phyloP scores from a whole-genome alignment of 2,113 vertebrate species.

The Neopipo cinnamomea region DNA sequence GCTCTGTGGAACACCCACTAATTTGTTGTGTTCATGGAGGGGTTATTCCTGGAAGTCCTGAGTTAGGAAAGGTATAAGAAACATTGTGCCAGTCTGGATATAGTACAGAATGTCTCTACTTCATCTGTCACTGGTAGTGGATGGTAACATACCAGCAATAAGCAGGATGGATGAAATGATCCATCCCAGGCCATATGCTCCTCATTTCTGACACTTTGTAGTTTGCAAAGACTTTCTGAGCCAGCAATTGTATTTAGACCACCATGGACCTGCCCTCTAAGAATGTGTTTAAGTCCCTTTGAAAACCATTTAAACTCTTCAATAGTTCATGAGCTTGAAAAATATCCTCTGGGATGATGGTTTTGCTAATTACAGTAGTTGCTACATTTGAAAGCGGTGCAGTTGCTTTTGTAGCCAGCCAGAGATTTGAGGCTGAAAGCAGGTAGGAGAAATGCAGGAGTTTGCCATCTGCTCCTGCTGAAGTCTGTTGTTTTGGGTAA shows the following conservation, averaged over 20 bases:
- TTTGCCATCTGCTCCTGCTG: conserved; percentile 11
- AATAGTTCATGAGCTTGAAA: not conserved
- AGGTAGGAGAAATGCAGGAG: not conserved
- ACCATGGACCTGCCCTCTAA: not conserved
- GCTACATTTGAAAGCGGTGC: not conserved
- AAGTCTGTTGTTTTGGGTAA: not conserved
- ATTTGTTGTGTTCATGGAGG: not conserved
- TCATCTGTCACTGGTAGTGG: not conserved
- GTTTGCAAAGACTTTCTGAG: not conserved
- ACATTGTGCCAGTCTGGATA: not conserved
- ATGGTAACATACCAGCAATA: not conserved
- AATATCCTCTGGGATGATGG: not conserved
- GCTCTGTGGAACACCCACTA: not conserved
- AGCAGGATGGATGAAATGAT: not conserved
- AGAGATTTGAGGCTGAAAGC: not conserved
- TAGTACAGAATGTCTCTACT: not conserved
- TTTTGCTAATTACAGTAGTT: not conserved
- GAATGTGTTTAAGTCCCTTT: not conserved
- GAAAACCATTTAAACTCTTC: conserved; percentile 1
- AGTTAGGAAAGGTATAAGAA: not conserved
- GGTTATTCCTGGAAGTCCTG: not conserved
- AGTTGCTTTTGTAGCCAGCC: not conserved
- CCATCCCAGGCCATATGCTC: not conserved
- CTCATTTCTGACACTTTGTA: not conserved
- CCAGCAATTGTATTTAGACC: not conserved